These are phyloP conservation scores for Beroe ovata DNA, from an alignment of 37 sponge, comb jelly and placozoan species.

Conservation along the genomic window DNA sequence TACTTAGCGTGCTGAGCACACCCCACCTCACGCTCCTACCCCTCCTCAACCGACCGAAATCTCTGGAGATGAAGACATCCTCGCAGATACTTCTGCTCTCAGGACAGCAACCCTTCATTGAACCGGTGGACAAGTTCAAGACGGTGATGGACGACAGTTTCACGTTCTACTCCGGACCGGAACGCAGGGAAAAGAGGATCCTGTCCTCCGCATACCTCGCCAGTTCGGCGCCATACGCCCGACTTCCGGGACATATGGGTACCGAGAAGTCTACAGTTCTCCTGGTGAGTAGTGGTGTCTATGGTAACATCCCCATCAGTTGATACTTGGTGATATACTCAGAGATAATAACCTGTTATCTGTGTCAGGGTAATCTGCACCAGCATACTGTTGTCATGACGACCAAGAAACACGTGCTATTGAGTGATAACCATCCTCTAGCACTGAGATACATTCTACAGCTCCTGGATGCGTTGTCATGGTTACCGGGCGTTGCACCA, in stretches of 20 bases:
- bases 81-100: conserved; percentile 46
- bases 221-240: neutral
- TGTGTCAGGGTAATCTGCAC: conserved; percentile 42
- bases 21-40: conserved; percentile 13
- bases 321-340: neutral
- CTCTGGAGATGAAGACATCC: conserved; percentile 10
- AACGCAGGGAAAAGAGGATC: conserved; percentile 36
- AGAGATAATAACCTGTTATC: neutral
- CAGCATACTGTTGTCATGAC: conserved; percentile 40
- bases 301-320: no score
- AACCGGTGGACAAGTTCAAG: conserved; percentile 44
- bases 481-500: neutral
- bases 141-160: conserved; percentile 27
- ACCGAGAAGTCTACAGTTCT: neutral
- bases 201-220: conserved; percentile 50
- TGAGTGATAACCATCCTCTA: conserved; percentile 37
- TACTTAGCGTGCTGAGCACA: neutral
- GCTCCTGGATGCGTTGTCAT: conserved; percentile 47
- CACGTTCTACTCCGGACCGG: conserved; percentile 66
- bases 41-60: conserved; percentile 29
- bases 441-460: conserved; percentile 24
- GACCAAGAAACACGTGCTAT: conserved; percentile 38
- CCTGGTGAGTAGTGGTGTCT: neutral
- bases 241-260: conserved; percentile 12
- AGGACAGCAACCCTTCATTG: neutral